Evolutionary conservation across 2,113 vertebrate genomes (phyloP).

Genomic region (Oplegnathus fasciatus): DNA sequence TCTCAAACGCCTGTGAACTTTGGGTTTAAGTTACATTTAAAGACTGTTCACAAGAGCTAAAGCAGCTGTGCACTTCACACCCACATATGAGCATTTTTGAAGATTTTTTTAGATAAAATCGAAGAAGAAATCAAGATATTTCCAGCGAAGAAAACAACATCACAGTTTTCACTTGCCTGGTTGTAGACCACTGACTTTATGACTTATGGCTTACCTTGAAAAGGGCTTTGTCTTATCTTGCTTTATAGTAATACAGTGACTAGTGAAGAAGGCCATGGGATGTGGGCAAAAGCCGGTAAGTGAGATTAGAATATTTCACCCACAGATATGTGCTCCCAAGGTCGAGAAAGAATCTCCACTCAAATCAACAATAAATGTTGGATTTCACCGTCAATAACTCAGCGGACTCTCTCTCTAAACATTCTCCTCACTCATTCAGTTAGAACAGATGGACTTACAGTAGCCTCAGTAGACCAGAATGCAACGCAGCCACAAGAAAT

Average conservation of each 20-base stretch:
- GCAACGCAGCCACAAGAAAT: no score
- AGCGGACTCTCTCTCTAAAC: no score
- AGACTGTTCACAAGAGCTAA: background rate
- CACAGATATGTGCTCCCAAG: background rate
- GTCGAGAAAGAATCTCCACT: background rate
- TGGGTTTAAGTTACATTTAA: slow-evolving; percentile 25
- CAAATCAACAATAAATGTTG: background rate
- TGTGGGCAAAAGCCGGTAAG: no score
- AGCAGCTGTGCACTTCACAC: slow-evolving; percentile 8
- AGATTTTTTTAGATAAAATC: background rate
- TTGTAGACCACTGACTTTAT: background rate
- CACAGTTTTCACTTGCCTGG: background rate
- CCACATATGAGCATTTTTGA: background rate
- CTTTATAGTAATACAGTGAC: no score
- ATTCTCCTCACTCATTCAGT: no score
- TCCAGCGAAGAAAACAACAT: background rate
- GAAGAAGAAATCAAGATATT: background rate
- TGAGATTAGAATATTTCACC: background rate
- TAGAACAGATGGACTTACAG: no score
- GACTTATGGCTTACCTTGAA: background rate
- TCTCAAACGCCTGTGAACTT: slow-evolving; percentile 6
- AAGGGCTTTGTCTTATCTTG: no score
- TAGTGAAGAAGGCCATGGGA: no score
- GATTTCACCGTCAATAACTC: background rate
- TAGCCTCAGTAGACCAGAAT: no score